Evolutionary conservation across 2,113 vertebrate species (phyloP), one percentile per base, ranked within the genome.

Genomic region (Nicator chloris): DNA sequence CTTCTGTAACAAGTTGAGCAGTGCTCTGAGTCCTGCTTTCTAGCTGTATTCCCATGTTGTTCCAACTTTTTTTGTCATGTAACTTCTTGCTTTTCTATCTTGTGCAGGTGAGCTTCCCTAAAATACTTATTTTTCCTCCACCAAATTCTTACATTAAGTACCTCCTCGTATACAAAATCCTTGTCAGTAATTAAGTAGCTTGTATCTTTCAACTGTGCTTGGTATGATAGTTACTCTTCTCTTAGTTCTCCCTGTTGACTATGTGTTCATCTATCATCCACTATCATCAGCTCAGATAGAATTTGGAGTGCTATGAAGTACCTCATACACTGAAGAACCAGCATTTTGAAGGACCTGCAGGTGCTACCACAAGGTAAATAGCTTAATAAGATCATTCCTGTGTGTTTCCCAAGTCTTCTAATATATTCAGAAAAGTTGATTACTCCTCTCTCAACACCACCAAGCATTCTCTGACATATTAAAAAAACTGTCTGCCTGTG

Each of bases 291-390:
- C 54, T 90, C 47, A 66, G 63, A 65, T 13, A 71, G 57, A 85
- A 86, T 92, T 59, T 95, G 35, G 79, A 95, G 85, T 86, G 92
- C 20, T 35, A 35, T 88, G 63, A 93, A 92, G 93, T 80, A 66
- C 66, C 50, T 92, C 63, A 49, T n/a, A 37, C 10, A 82, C 57
- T 53, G 53, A 90, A 91, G 57, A 95, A 51, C 27, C 45, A 85
- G 44, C 26, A 50, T 88, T 91, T 61, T 96, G 75, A 94, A 96
- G 90, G 82, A 73, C 15, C 63, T 95, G 59, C 90, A 95, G 85
- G 75, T 96, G 95, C 45, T 85, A 47, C 45, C 30, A 69, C n/a
- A 77, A 90, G 37, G 59, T 77, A 90, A 88, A 82, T 35, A 85
- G 50, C 57, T 90, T 85, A 85, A 45, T 69, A 82, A 64, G 50